phyloP scores from a whole-genome alignment of 2,888 invertebrate genomes.

The Ceramica pisi region DNA sequence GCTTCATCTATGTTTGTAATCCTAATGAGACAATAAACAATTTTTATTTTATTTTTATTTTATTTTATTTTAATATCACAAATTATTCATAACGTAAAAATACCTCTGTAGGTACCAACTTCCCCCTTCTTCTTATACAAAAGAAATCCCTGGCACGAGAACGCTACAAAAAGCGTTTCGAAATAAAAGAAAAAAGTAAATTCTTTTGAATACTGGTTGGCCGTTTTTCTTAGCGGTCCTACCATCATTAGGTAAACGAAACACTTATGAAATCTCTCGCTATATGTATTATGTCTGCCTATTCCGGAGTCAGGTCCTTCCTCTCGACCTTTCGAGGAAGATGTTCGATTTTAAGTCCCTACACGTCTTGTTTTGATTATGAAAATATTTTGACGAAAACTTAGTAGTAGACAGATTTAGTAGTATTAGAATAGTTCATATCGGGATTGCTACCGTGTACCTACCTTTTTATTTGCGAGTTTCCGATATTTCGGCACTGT shows the following conservation, averaged over 20 bases:
- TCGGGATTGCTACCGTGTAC: too few relatives aligned
- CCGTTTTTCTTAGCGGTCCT: slow-evolving; percentile 35
- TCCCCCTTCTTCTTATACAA: slow-evolving; percentile 18
- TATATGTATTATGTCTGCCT: slow-evolving; percentile 21
- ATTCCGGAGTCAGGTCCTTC: slow-evolving; percentile 16
- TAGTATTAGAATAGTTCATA: too few relatives aligned
- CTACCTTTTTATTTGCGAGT: too few relatives aligned
- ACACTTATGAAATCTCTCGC: slow-evolving; percentile 33
- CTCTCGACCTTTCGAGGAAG: slow-evolving; percentile 21
- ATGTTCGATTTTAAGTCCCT: neutral
- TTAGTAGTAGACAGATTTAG: neutral
- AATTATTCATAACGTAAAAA: neutral
- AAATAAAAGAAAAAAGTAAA: slow-evolving; percentile 44
- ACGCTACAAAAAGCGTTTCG: slow-evolving; percentile 25
- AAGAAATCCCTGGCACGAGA: slow-evolving; percentile 31
- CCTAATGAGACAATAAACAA: too few relatives aligned
- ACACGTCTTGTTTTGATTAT: slow-evolving; percentile 4
- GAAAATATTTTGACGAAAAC: slow-evolving; percentile 1
- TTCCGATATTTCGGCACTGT: too few relatives aligned
- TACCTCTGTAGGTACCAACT: slow-evolving; percentile 5
- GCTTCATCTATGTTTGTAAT: too few relatives aligned
- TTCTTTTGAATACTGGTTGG: slow-evolving; percentile 40
- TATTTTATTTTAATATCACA: too few relatives aligned
- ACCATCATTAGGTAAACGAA: slow-evolving; percentile 48
- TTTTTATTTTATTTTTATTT: too few relatives aligned